A percentile compares a stretch with the other conserved stretches of the same genome.
Conservation (phyloP, 30 jellyfish, hydroid and myxozoan genomes). For the Aurelia sp. region DNA sequence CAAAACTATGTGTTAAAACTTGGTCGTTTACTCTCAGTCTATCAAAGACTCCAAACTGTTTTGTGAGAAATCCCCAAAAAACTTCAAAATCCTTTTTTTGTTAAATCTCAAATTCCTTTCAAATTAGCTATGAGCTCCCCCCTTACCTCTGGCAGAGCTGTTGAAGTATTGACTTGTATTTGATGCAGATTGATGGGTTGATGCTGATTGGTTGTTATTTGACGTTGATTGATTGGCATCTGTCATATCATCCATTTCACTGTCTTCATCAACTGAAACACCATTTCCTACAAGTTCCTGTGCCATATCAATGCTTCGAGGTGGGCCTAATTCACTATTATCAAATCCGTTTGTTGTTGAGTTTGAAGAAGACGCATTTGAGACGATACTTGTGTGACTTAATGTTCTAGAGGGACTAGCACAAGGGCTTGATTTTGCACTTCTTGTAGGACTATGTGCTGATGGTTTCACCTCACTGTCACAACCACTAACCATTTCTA, state of each 20-base stretch:
- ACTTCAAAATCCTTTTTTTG: too few relatives aligned
- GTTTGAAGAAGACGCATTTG: constrained; percentile 21
- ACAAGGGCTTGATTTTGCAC: constrained; percentile 88
- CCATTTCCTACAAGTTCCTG: constrained; percentile 64
- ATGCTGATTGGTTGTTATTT: background rate
- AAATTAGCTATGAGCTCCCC: too few relatives aligned
- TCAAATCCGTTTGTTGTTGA: constrained; percentile 60
- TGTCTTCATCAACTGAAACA: constrained; percentile 55
- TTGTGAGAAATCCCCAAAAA: too few relatives aligned
- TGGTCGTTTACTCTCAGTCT: too few relatives aligned
- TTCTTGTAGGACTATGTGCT: constrained; percentile 91
- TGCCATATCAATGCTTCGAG: constrained; percentile 18
- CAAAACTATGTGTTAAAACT: too few relatives aligned
- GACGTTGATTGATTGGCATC: background rate
- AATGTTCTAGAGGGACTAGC: constrained; percentile 86
- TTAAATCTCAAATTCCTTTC: too few relatives aligned
- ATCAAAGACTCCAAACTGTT: too few relatives aligned
- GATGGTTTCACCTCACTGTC: constrained; percentile 92
- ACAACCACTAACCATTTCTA: constrained; percentile 97
- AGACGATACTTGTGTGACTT: constrained; percentile 50
- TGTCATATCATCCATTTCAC: constrained; percentile 72
- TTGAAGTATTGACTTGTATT: constrained; percentile 22
- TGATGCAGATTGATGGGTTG: constrained; percentile 6
- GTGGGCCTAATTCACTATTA: constrained; percentile 29
- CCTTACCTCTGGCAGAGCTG: constrained; percentile 48